Evolutionary conservation across 2,888 invertebrate species (phyloP), one percentile per base, ranked within the genome.

Genomic region (Sphaerophoria rueppellii): DNA sequence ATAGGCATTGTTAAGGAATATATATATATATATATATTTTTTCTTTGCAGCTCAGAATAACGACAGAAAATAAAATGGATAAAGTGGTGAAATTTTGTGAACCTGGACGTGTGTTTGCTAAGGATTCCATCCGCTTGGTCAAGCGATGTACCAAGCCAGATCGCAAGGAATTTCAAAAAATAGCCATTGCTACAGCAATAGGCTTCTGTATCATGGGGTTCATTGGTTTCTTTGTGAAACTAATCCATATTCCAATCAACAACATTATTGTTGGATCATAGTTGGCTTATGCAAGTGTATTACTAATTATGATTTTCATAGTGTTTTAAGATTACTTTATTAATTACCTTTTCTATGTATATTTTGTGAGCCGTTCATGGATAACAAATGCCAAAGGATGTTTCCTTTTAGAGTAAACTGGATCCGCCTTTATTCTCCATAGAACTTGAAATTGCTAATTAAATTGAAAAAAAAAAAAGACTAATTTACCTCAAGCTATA

Each of bases 201-300:
- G 99, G 99, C 77, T 99, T 99, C 94, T 98, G 98, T 92, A 99
- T 99, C 92, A 99, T 99, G 99, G 99, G 99, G 76, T 99, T 99
- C 93, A 99, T 99, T 91, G 99, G 99, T 89, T 99, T 99, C 94
- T 99, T 99, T 89, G 99, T 99, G 48, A 99, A 99, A 93, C 94
- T 99, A 89, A 99, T 99, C 93, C 99, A 99, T 93, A 99, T 99
- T 92, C 99, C 99, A 87, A 99, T 99, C 93, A 98, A 98, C 93
- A 97, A 97, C 92, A 97, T 98, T 91, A 97, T 97, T 92, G 97
- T 98, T 91, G 97, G 96, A 92, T 97, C 96, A 91, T 94, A 94
- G 92, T 89, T 88, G 88, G 24, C 24, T 24, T 24, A 24, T 24
- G 2, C 24, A 24, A 24, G 24, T 24, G 1, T 2, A 24, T 24